A percentile compares a stretch with the other conserved stretches of the same genome.
Conservation (phyloP, 2,113 vertebrate genomes). For the Chroicocephalus ridibundus region DNA sequence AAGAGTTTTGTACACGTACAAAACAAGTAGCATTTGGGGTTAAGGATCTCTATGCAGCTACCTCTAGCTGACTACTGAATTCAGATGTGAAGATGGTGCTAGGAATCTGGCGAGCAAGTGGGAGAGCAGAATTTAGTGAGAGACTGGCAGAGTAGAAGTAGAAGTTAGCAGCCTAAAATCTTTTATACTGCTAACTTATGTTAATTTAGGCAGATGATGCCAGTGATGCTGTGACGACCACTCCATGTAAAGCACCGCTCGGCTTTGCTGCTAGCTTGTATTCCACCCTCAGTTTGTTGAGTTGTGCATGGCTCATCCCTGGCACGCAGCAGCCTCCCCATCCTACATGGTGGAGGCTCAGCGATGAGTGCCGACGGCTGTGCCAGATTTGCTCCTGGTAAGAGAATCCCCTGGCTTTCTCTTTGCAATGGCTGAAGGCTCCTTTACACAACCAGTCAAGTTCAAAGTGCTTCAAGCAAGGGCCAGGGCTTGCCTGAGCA, state of each 20-base stretch:
- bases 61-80: not conserved
- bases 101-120: not conserved
- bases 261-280: not conserved
- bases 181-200: not conserved
- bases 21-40: not conserved
- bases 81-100: not conserved
- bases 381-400: not conserved
- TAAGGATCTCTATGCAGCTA: not conserved
- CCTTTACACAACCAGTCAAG: not conserved
- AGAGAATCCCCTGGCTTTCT: not conserved
- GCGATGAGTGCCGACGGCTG: fast-evolving
- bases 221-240: not conserved
- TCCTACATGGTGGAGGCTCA: not conserved
- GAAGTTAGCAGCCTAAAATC: not conserved
- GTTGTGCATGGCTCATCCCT: not conserved
- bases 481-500: not conserved
- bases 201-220: not conserved
- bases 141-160: not conserved
- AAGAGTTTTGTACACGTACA: not conserved
- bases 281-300: not conserved
- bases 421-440: not conserved
- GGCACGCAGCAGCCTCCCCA: not conserved
- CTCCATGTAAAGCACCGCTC: not conserved
- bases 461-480: not conserved
- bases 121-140: not conserved